Evolutionary conservation across 1,140 invertebrate species (phyloP).

Genomic region (Limonius californicus): DNA sequence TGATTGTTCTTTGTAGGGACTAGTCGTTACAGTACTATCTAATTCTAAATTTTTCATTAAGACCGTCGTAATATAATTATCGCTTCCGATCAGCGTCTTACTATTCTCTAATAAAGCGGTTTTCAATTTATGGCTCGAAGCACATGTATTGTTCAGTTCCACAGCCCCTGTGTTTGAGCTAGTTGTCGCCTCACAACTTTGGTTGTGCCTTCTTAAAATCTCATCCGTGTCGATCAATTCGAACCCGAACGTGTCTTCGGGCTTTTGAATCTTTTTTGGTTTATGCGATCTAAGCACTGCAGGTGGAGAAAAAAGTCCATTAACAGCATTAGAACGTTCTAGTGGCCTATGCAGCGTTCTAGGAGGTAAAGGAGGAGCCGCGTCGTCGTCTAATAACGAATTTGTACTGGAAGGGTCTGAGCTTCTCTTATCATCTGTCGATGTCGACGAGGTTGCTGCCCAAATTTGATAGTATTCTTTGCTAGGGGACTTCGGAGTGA

Average conservation of each 20-base stretch:
- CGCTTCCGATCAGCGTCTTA: constrained; percentile 60
- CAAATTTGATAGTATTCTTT: constrained; percentile 61
- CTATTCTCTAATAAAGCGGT: constrained; percentile 34
- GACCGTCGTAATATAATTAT: constrained; percentile 64
- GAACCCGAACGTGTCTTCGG: constrained; percentile 72
- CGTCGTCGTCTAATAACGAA: constrained; percentile 40
- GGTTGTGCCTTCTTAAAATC: constrained; percentile 26
- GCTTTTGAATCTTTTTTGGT: constrained; percentile 54
- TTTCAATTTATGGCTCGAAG: constrained; percentile 48
- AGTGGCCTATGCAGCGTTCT: constrained; percentile 57
- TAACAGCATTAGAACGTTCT: constrained; percentile 58
- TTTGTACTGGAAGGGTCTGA: constrained; percentile 27
- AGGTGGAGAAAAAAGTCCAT: constrained; percentile 38
- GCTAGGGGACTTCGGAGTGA: constrained; percentile 43
- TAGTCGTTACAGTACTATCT: constrained; percentile 36
- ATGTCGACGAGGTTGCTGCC: constrained; percentile 51
- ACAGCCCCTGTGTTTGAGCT: constrained; percentile 17
- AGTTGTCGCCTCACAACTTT: constrained; percentile 8
- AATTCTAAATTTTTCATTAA: constrained; percentile 51
- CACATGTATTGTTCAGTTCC: neutral
- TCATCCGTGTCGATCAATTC: constrained; percentile 76
- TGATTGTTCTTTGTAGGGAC: constrained; percentile 35
- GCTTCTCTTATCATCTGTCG: constrained; percentile 50
- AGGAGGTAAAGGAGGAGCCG: constrained; percentile 51
- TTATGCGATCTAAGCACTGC: constrained; percentile 55